A percentile compares a stretch with the other conserved stretches of the same genome.
phyloP scores from a whole-genome alignment of 2,113 vertebrate genomes.

The Nanorana parkeri region DNA sequence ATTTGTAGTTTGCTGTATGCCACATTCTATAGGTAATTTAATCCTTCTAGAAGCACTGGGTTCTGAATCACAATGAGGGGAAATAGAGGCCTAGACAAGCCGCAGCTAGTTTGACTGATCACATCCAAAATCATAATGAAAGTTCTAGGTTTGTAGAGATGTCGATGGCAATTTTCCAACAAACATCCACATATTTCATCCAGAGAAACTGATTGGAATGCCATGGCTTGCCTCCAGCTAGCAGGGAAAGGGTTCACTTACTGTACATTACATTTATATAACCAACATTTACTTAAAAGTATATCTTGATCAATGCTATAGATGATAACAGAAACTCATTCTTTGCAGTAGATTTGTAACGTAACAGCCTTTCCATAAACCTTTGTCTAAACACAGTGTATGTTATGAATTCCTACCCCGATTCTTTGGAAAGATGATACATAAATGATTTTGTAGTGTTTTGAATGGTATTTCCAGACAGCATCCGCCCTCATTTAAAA shows the following conservation, averaged over 20 bases:
- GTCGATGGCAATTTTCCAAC: conserved; percentile 23
- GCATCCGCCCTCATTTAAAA: background rate
- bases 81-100: conserved; percentile 6
- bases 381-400: conserved; percentile 15
- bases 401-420: conserved; percentile 32
- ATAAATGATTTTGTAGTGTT: conserved; percentile 1
- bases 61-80: conserved; percentile 1
- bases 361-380: background rate
- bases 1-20: background rate
- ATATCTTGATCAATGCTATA: conserved; percentile 18
- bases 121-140: conserved; percentile 32
- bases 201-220: conserved; percentile 15
- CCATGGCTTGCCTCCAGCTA: conserved; percentile 7
- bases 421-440: conserved; percentile 10
- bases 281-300: background rate
- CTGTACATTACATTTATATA: conserved; percentile 25
- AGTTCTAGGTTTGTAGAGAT: conserved; percentile 36
- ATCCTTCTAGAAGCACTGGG: background rate
- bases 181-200: conserved; percentile 32
- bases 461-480: background rate
- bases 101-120: conserved; percentile 26
- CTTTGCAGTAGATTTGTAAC: background rate
- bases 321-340: conserved; percentile 14
- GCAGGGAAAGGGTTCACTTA: conserved; percentile 14
- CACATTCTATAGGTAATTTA: conserved; percentile 4